phyloP scores from a whole-genome alignment of 2,888 invertebrate genomes.

The Drosophila sordidula region DNA sequence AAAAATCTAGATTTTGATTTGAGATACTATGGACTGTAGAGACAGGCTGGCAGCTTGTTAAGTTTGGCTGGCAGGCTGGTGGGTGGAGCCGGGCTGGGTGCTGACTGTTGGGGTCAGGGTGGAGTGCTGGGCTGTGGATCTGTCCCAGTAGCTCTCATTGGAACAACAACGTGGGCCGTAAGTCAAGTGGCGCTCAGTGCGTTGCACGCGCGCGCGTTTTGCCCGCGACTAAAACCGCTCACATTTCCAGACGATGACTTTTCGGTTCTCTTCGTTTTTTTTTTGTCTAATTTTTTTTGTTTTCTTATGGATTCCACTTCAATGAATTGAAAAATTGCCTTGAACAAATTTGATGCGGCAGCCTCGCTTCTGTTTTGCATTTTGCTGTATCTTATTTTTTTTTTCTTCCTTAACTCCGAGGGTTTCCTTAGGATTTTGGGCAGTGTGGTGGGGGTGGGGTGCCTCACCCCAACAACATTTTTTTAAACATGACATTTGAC shows the following conservation, averaged over 20 bases:
- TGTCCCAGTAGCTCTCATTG: slow-evolving; percentile 33
- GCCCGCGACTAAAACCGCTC: slow-evolving; percentile 53
- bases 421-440: slow-evolving; percentile 12
- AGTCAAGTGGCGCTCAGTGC: slow-evolving; percentile 74
- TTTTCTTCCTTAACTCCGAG: slow-evolving; percentile 16
- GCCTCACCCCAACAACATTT: slow-evolving; percentile 25
- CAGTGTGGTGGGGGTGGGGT: slow-evolving; percentile 5
- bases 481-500: slow-evolving; percentile 76
- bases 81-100: slow-evolving; percentile 2
- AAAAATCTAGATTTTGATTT: slow-evolving; percentile 78
- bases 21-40: slow-evolving; percentile 61
- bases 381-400: slow-evolving; percentile 41
- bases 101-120: slow-evolving; percentile 16
- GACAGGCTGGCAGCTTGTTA: slow-evolving; percentile 41
- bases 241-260: slow-evolving; percentile 29
- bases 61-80: slow-evolving; percentile 6
- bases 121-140: slow-evolving; percentile 31
- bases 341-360: slow-evolving; percentile 73
- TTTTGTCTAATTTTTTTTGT: slow-evolving; percentile 19
- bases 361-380: slow-evolving; percentile 64
- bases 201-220: slow-evolving; percentile 45
- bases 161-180: slow-evolving; percentile 43
- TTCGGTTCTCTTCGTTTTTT: slow-evolving; percentile 13
- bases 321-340: slow-evolving; percentile 80
- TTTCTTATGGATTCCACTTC: slow-evolving; percentile 77